phyloP scores from a whole-genome alignment of 92 coral and sea anemone species.

The Porites lobata region DNA sequence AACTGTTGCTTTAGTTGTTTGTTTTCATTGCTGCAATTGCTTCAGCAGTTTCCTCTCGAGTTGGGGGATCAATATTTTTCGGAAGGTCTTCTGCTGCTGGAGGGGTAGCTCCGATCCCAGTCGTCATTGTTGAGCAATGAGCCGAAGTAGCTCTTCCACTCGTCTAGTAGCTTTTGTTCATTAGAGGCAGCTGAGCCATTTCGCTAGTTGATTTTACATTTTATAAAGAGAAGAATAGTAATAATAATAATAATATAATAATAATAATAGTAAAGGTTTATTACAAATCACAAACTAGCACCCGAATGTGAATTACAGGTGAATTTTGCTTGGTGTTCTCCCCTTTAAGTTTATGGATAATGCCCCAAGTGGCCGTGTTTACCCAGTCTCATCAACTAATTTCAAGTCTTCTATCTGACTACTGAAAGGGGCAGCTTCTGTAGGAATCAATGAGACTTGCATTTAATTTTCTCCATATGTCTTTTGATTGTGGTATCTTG shows the following conservation, averaged over 20 bases:
- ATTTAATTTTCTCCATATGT: background rate
- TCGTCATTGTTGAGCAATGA: background rate
- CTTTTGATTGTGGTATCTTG: background rate
- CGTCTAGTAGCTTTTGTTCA: background rate
- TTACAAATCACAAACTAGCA: too few species aligned
- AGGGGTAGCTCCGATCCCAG: background rate
- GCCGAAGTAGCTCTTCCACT: conserved; percentile 25
- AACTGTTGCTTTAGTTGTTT: background rate
- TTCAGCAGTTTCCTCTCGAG: background rate
- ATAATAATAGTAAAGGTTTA: too few species aligned
- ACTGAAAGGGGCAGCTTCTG: background rate
- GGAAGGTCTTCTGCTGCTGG: conserved; percentile 2
- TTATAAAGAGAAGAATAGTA: too few species aligned
- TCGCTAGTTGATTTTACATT: conserved; percentile 15
- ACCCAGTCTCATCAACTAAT: background rate
- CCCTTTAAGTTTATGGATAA: background rate
- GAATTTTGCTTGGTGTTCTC: background rate
- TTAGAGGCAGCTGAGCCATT: background rate
- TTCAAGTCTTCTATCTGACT: background rate
- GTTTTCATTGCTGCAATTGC: background rate
- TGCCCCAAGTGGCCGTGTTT: background rate
- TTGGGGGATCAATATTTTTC: background rate
- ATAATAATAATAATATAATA: too few species aligned
- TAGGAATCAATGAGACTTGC: background rate
- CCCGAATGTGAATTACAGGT: too few species aligned